Conservation (phyloP, 2,888 invertebrate species). For the Eulithis testata region DNA sequence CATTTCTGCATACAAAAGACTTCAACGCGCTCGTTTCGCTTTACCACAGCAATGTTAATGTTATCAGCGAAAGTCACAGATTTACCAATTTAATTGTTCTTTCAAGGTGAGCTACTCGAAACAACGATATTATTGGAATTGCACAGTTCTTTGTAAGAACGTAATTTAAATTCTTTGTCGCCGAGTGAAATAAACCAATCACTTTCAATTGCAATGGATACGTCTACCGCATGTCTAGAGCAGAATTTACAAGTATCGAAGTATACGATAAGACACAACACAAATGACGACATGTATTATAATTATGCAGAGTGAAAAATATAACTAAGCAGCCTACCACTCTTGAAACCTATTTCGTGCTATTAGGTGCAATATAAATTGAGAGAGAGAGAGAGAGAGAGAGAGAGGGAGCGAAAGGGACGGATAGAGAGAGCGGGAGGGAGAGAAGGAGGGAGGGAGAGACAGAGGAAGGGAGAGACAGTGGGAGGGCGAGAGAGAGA, state of each 20-base stretch:
- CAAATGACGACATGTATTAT: too few relatives aligned
- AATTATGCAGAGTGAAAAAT: too few relatives aligned
- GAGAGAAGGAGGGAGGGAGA: too few relatives aligned
- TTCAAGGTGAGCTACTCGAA: conserved; percentile 38
- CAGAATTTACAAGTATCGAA: conserved; percentile 27
- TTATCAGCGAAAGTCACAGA: conserved; percentile 24
- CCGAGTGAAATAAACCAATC: conserved; percentile 37
- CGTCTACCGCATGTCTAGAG: conserved; percentile 32
- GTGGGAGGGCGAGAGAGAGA: too few relatives aligned
- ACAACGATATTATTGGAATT: conserved; percentile 35
- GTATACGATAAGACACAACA: background rate
- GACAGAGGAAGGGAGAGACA: too few relatives aligned
- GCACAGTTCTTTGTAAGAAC: conserved; percentile 41
- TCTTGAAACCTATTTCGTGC: too few relatives aligned
- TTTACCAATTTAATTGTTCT: conserved; percentile 33
- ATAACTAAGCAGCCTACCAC: too few relatives aligned
- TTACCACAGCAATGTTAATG: conserved; percentile 19
- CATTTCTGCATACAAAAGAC: conserved; percentile 38
- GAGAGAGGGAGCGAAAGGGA: too few relatives aligned
- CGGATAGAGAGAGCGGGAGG: too few relatives aligned
- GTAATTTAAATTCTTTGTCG: conserved; percentile 39
- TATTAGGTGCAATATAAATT: too few relatives aligned
- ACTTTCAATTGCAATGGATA: conserved; percentile 42
- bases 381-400: too few relatives aligned
- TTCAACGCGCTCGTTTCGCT: conserved; percentile 34